phyloP scores from a whole-genome alignment of 2,797 vertebrate genomes.

The Poeciliopsis gracilis region DNA sequence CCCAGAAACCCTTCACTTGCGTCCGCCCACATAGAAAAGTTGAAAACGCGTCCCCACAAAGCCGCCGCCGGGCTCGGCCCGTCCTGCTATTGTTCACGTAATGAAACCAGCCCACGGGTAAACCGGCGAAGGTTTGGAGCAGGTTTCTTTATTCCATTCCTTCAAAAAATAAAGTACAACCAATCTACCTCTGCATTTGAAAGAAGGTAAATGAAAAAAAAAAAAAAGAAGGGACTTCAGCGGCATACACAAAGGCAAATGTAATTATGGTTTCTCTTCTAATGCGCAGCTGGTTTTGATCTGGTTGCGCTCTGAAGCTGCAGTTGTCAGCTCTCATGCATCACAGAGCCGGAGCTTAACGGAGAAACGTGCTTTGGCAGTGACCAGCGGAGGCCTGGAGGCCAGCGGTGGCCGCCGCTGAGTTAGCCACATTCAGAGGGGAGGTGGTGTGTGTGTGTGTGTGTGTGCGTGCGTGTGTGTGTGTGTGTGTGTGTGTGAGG shows the following conservation, averaged over 20 bases:
- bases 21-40: slow-evolving; percentile 66
- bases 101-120: slow-evolving; percentile 51
- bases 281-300: slow-evolving; percentile 82
- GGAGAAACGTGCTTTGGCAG: slow-evolving; percentile 82
- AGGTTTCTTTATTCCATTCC: slow-evolving; percentile 47
- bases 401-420: slow-evolving; percentile 67
- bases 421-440: slow-evolving; percentile 64
- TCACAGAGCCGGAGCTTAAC: slow-evolving; percentile 67
- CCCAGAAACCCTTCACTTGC: slow-evolving; percentile 73
- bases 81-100: slow-evolving; percentile 29
- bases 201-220: no score
- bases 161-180: slow-evolving; percentile 29
- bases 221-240: slow-evolving; percentile 51
- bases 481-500: no score
- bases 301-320: slow-evolving; percentile 64
- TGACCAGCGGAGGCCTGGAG: slow-evolving; percentile 63
- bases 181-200: not conserved
- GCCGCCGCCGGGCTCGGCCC: slow-evolving; percentile 26
- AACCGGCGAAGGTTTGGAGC: slow-evolving; percentile 42
- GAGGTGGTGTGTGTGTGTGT: not conserved
- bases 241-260: slow-evolving; percentile 67
- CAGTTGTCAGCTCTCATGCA: slow-evolving; percentile 78
- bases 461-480: no score
- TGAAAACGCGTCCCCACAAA: slow-evolving; percentile 49
- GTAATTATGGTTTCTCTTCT: slow-evolving; percentile 77